Evolutionary conservation across 2,888 invertebrate species (phyloP).

Genomic region (Sabellastarte sp.): DNA sequence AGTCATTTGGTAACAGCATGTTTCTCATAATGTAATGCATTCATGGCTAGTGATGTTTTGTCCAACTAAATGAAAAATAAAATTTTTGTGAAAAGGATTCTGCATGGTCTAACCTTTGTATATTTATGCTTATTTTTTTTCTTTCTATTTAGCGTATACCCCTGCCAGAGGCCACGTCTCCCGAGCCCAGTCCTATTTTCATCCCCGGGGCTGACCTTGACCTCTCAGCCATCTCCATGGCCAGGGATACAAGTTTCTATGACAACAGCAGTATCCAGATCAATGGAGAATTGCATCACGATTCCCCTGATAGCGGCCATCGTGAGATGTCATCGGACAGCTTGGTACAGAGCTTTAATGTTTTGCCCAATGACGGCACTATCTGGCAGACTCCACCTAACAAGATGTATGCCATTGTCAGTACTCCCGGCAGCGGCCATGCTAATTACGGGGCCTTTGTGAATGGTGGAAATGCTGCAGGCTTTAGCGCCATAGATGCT

Average conservation of each 20-base stretch:
- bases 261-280: conserved; percentile 35
- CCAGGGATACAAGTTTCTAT: conserved; percentile 12
- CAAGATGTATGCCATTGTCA: not conserved
- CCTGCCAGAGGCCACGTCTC: not conserved
- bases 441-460: not conserved
- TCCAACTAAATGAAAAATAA: no score
- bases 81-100: no score
- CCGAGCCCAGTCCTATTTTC: not conserved
- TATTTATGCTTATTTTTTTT: no score
- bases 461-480: not conserved
- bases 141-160: not conserved
- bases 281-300: no score
- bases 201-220: not conserved
- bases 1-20: no score
- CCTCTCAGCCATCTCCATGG: not conserved
- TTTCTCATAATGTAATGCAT: no score
- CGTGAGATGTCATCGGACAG: conserved; percentile 52
- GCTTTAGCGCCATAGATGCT: not conserved
- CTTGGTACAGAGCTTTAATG: conserved; percentile 5
- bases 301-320: conserved; percentile 57
- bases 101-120: no score
- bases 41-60: no score
- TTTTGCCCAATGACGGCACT: not conserved
- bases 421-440: not conserved
- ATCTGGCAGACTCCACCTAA: not conserved